Base-by-base conservation (phyloP, 2,888 invertebrate species). In the Himalopsyche kuldschensis region DNA sequence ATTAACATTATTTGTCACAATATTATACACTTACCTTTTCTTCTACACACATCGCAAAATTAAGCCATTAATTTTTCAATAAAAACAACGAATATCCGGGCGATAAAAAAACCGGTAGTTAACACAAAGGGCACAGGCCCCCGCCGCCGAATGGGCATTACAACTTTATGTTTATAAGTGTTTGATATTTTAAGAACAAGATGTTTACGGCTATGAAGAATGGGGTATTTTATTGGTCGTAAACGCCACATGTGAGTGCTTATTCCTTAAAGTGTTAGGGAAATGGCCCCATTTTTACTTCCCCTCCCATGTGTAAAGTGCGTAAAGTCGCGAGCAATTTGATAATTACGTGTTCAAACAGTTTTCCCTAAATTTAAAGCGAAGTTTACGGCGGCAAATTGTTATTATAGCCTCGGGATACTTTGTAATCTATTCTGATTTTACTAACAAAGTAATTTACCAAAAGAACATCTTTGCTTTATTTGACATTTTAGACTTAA, bases 161-260 rank as follows among this genome's bases (percentile, higher is more conserved):
- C 69, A 69, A 69, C 69, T 69, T 69, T 69, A 69, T 69, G 69
- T 69, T 69, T 69, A 69, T 69, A 69, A 69, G 69, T 69, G 69
- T 69, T 69, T 69, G 69, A 69, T 69, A 69, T 69, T 69, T 69
- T 69, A 69, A 69, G 35, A 79, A 55, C 63, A 79, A 79, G 63
- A 79, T 79, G 46, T 41, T 46, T 35, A 41, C n/a, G 80, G 35
- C 41, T n/a, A 75, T 27, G 75, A 80, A 41, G 75, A 46, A 69
- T 30, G 75, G 48, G 75, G n/a, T 11, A 31, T 55, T 81, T 81
- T 81, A 76, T 77, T 41, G 77, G 48, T 77, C 81, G 77, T 81
- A 48, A 76, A 47, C 35, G 31, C 77, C 24, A 63, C 32, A 27
- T 77, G 63, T 20, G 55, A 81, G 55, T 81, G 55, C 81, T 48